phyloP scores from a whole-genome alignment of 2,113 vertebrate genomes.

The Oryzias woworae region DNA sequence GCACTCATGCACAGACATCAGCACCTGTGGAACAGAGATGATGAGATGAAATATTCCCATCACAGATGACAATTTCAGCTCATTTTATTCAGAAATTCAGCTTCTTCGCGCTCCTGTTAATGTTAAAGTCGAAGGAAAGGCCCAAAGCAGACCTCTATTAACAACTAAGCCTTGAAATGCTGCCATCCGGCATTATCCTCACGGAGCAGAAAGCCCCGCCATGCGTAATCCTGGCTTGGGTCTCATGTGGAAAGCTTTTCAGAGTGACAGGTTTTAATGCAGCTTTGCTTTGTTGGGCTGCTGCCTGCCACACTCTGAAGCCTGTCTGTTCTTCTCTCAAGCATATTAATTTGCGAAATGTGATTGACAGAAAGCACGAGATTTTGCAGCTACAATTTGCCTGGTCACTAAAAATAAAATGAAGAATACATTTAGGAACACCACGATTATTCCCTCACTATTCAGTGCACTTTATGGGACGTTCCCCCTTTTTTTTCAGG shows the following conservation, averaged over 20 bases:
- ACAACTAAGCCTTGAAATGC: constrained; percentile 41
- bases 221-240: constrained; percentile 39
- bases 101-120: constrained; percentile 37
- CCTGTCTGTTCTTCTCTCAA: constrained; percentile 18
- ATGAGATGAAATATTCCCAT: constrained; percentile 36
- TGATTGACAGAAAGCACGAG: constrained; percentile 4
- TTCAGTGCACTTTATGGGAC: too few relatives aligned
- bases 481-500: too few relatives aligned
- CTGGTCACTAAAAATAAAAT: too few relatives aligned
- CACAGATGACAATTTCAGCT: constrained; percentile 15
- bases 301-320: constrained; percentile 2
- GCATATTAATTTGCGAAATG: not conserved
- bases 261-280: constrained; percentile 29
- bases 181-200: constrained; percentile 56
- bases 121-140: constrained; percentile 16
- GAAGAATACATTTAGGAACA: too few relatives aligned
- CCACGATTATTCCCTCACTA: too few relatives aligned
- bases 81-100: constrained; percentile 20
- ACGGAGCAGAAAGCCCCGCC: constrained; percentile 28
- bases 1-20: constrained; percentile 24
- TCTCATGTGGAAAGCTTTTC: constrained; percentile 13
- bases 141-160: constrained; percentile 24
- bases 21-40: not conserved
- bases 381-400: too few relatives aligned
- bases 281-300: not conserved